These are phyloP conservation scores for Sphaerodactylus townsendi DNA, from an alignment of 2,113 vertebrate species.

Conservation along the genomic window DNA sequence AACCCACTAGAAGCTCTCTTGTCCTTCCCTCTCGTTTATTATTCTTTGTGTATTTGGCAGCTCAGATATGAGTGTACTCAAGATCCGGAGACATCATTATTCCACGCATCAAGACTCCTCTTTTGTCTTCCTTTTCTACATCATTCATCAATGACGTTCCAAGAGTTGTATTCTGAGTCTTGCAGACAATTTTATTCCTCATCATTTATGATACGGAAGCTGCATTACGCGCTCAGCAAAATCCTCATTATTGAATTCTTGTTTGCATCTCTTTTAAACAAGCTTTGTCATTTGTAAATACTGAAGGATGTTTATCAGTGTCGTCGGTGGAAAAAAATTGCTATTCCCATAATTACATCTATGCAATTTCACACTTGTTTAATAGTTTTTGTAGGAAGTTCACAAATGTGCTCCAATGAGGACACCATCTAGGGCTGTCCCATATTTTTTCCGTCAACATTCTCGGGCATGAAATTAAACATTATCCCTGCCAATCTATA, in stretches of 20 bases:
- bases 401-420: no score
- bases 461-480: no score
- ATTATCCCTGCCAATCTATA: no score
- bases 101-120: not conserved
- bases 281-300: constrained; percentile 37
- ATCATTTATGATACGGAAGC: constrained; percentile 29
- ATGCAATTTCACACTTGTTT: not conserved
- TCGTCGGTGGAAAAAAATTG: not conserved
- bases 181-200: constrained; percentile 19
- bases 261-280: constrained; percentile 10
- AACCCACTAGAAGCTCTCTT: not conserved
- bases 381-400: not conserved
- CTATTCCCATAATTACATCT: constrained; percentile 1
- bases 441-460: no score
- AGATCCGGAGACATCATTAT: not conserved
- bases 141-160: constrained; percentile 13
- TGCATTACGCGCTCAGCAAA: constrained; percentile 17
- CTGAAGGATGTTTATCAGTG: constrained; percentile 21
- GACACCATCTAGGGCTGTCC: no score
- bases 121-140: constrained; percentile 20
- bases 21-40: not conserved
- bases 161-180: not conserved
- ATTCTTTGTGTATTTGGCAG: constrained; percentile 11
- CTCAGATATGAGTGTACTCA: not conserved
- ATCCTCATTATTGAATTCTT: constrained; percentile 24